Evolutionary conservation across 2,888 invertebrate genomes (phyloP).

Genomic region (Tachina grossa): DNA sequence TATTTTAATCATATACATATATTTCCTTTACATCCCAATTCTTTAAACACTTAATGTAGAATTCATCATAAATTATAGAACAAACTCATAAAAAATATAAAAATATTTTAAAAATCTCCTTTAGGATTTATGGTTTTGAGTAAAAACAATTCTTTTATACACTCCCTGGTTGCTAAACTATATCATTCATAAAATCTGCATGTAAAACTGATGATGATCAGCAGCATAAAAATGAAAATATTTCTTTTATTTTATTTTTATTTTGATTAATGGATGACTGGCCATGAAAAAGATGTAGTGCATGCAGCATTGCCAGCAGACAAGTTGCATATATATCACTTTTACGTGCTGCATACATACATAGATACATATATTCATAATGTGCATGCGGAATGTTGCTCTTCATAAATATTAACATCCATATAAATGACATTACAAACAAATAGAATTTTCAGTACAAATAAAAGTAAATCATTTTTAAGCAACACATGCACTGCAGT

Average conservation of each 20-base stretch:
- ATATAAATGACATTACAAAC: slow-evolving; percentile 55
- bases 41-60: slow-evolving; percentile 59
- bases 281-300: slow-evolving; percentile 34
- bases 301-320: slow-evolving; percentile 10
- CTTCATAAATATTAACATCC: slow-evolving; percentile 26
- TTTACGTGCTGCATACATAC: neutral
- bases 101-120: slow-evolving; percentile 43
- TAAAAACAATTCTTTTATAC: slow-evolving; percentile 33
- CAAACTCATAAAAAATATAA: slow-evolving; percentile 10
- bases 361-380: neutral
- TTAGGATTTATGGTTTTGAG: slow-evolving; percentile 59
- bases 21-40: slow-evolving; percentile 50
- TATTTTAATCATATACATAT: neutral
- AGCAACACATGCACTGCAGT: slow-evolving; percentile 50
- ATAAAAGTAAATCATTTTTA: slow-evolving; percentile 62
- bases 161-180: slow-evolving; percentile 9
- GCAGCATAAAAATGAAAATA: slow-evolving; percentile 49
- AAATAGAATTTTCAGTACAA: slow-evolving; percentile 52
- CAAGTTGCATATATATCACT: slow-evolving; percentile 11
- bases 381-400: neutral
- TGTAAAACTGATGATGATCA: slow-evolving; percentile 51
- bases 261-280: slow-evolving; percentile 63
- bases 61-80: slow-evolving; percentile 57
- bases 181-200: slow-evolving; percentile 55
- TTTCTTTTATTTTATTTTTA: neutral